Base-by-base conservation (phyloP, 2,888 invertebrate genomes). In the Limnephilus marmoratus region DNA sequence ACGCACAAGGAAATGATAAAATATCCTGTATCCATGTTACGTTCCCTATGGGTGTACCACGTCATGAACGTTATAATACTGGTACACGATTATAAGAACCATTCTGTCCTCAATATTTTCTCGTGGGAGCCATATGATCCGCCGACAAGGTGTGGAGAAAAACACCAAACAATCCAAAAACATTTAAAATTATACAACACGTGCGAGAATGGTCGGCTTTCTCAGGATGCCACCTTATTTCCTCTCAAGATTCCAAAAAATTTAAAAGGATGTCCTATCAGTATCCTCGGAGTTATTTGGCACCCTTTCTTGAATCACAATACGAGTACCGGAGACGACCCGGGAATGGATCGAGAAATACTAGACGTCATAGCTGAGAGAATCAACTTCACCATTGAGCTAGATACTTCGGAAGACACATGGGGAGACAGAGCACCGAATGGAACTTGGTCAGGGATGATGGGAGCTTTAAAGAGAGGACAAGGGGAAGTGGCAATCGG, bases 401-500 rank as follows among this genome's bases (percentile, higher is more conserved):
- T 94, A 89, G 93, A 94, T 7, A 92, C 94, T 37, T 90, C 92
- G 37, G 93, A 93, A 34, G 53, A 45, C 15, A 93, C 93, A 68
- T 94, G 94, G 94, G 94, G 94, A 15, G 89, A 92, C 29, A 91
- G 94, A 45, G 93, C 89, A 34, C 45, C 92, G 12, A 94, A 95
- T 90, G 94, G 94, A 80, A 94, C 94, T 11, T 94, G 94, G 94
- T 53, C 91, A 13, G 95, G 95, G 2, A 93, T 94, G 31, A 93
- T 95, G 80, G 93, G 94, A n/a, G 91, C 92, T 29, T 88, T 95
- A 24, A 91, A 94, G 91, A 93, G 94, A 15, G 94, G 94, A 34
- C 90, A 94, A 85, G 94, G 94, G 12, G 95, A 95, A 92, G 92
- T 95, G 15, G 94, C 94, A n/a, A 94, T 95, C 29, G 95, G 95